Evolutionary conservation across 2,113 vertebrate species (phyloP).

Genomic region (Plestiodon gilberti): DNA sequence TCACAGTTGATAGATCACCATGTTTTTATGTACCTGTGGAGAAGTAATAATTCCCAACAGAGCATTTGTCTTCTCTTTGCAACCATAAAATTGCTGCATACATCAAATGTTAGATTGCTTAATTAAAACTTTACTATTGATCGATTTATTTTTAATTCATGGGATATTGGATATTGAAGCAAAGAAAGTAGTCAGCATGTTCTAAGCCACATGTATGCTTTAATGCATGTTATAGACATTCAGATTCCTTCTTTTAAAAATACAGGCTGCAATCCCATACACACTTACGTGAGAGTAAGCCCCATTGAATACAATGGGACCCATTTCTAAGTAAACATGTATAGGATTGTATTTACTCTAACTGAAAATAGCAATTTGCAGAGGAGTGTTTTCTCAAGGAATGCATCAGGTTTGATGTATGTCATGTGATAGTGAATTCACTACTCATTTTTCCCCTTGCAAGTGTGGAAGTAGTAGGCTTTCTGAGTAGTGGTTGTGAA

Average conservation of each 20-base stretch:
- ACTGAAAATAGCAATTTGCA: not conserved
- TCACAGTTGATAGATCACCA: conserved; percentile 35
- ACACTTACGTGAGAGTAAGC: too few relatives aligned
- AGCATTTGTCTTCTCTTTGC: conserved; percentile 27
- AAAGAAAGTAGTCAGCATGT: not conserved
- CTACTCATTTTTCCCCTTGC: not conserved
- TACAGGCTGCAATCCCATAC: too few relatives aligned
- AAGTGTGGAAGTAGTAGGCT: not conserved
- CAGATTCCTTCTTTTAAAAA: conserved; percentile 28
- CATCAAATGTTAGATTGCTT: not conserved
- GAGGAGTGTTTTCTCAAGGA: not conserved
- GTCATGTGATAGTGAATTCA: not conserved
- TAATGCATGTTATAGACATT: not conserved
- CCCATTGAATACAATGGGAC: not conserved
- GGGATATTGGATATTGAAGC: conserved; percentile 24
- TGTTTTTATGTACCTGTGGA: conserved; percentile 34
- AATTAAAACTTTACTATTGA: conserved; percentile 40
- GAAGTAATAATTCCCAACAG: conserved; percentile 46
- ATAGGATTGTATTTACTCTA: not conserved
- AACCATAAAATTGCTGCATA: conserved; percentile 13
- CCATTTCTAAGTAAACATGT: too few relatives aligned
- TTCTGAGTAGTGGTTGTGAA: not conserved
- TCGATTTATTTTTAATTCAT: conserved; percentile 2
- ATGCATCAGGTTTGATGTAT: too few relatives aligned
- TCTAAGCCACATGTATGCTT: not conserved